Percentiles rank a stretch among this genome's conserved stretches.
Conservation (phyloP, 2,113 vertebrate genomes). For the Perca fluviatilis region DNA sequence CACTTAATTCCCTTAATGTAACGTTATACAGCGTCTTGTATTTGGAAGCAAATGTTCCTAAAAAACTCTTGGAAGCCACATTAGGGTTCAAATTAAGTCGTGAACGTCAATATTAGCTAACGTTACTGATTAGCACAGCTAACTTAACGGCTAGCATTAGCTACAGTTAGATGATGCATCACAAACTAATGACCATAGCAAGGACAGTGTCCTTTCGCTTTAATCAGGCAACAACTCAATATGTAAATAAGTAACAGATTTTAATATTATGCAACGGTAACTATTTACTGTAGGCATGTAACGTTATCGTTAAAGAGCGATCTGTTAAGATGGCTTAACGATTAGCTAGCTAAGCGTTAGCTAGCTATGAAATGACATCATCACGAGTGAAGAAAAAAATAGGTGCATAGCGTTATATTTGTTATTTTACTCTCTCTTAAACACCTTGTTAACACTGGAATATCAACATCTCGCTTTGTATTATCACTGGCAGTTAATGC, state of each 20-base stretch:
- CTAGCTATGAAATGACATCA: slow-evolving; percentile 74
- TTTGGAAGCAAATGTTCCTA: too few relatives aligned
- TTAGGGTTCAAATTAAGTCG: rapidly evolving
- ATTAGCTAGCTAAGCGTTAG: not conserved
- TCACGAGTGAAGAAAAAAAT: not conserved
- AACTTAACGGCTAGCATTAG: slow-evolving; percentile 26
- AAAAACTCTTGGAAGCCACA: not conserved
- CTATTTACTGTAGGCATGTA: too few relatives aligned
- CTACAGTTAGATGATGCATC: slow-evolving; percentile 25
- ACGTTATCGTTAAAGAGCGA: not conserved
- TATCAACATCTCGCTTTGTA: not conserved
- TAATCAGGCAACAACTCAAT: not conserved
- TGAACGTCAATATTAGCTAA: not conserved
- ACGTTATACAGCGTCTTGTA: rapidly evolving
- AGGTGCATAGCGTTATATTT: not conserved
- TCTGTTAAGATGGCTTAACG: slow-evolving; percentile 27
- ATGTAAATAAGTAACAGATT: rapidly evolving
- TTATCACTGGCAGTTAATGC: not conserved
- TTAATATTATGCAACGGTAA: rapidly evolving
- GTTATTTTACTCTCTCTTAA: too few relatives aligned
- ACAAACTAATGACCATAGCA: not conserved
- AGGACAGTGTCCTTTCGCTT: rapidly evolving
- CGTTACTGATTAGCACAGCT: slow-evolving; percentile 5
- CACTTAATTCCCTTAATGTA: rapidly evolving
- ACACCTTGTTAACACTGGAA: rapidly evolving